Evolutionary conservation across 2,888 invertebrate species (phyloP), one percentile per base, ranked within the genome.

Genomic region (Lepidochitona cinerea): DNA sequence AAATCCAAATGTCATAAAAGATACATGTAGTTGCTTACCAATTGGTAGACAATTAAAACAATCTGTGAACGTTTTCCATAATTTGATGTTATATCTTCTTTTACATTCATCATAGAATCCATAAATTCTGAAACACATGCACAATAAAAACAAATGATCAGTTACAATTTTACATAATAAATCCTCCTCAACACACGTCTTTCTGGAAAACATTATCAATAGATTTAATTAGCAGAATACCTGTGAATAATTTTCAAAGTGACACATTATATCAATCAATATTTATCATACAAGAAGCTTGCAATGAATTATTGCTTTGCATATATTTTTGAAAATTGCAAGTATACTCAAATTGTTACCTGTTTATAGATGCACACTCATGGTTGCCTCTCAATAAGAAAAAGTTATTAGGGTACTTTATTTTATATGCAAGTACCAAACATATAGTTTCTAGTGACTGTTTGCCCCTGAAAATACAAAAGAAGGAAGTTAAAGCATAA

Each of bases 51-150:
- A 91, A 84, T 93, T 92, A 87, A 93, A 93, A 76, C 91, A 90
- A 80, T 92, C 91, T 67, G 92, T 92, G 79, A 92, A 92, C 5
- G 92, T 92, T 81, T 92, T 92, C 92, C 92, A 92, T 64, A 92
- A 81, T 82, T 92, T 92, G 33, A 92, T 91, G 77, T 91, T 92
- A 86, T 92, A 92, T 76, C 92, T 87, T 81, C 92, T 83, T 81
- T 92, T 92, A 78, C 91, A 93, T 85, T 93, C 93, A 83, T 92
- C 92, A 83, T 92, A 93, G 85, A 93, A 93, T 26, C 93, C 93
- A 87, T 93, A 93, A 67, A 92, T 91, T 84, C 92, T 92, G 86
- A 33, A 83, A 84, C 67, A n/a, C n/a, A n/a, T n/a, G n/a, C n/a
- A n/a, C n/a, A n/a, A n/a, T n/a, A n/a, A n/a, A n/a, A n/a, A n/a